Evolutionary conservation across 2,888 invertebrate species (phyloP).

Genomic region (Julus scanicus): DNA sequence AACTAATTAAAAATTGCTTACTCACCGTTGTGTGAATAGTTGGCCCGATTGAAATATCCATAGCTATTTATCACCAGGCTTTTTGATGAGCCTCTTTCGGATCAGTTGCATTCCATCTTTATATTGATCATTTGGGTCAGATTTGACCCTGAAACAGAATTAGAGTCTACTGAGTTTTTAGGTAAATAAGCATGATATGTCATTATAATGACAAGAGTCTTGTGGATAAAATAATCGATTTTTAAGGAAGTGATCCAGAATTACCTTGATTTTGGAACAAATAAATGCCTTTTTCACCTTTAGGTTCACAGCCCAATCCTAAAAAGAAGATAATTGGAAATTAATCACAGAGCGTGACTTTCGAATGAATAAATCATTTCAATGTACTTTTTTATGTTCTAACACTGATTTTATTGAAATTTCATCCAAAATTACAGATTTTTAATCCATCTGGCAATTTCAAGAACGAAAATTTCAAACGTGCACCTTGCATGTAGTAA

Average conservation of each 20-base stretch:
- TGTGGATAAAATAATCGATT: not conserved
- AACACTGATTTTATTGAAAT: too few species aligned
- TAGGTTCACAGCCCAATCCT: not conserved
- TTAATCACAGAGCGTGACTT: too few species aligned
- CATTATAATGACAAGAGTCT: too few species aligned
- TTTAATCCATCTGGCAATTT: too few species aligned
- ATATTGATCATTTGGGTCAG: not conserved
- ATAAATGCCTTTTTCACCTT: not conserved
- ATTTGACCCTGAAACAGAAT: not conserved
- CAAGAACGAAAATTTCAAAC: too few species aligned
- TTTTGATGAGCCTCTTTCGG: not conserved
- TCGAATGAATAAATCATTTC: too few species aligned
- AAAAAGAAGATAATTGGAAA: too few species aligned
- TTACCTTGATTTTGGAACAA: not conserved
- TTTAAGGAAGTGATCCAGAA: not conserved
- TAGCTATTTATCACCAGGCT: not conserved
- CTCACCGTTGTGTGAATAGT: not conserved
- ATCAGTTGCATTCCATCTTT: not conserved
- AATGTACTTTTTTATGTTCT: too few species aligned
- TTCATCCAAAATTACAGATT: too few species aligned
- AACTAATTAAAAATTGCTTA: not conserved
- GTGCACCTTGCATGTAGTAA: too few species aligned
- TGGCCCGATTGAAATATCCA: not conserved
- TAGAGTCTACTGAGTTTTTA: not conserved
- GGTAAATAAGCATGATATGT: too few species aligned